phyloP scores from a whole-genome alignment of 1,140 invertebrate species.

The Calosoma granatense region DNA sequence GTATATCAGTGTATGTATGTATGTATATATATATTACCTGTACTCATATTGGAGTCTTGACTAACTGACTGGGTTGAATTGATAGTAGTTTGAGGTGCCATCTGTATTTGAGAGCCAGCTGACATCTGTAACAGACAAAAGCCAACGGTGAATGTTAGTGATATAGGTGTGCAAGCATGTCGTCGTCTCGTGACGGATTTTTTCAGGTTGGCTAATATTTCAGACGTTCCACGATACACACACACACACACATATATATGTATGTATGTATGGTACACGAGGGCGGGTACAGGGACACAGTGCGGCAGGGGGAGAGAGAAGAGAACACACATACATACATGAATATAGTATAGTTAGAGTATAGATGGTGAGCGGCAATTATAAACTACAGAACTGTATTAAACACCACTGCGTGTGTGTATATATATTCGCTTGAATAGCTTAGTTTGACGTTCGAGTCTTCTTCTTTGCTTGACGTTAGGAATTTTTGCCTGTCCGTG shows the following conservation, averaged over 20 bases:
- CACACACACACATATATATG: conserved; percentile 6
- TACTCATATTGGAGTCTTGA: conserved; percentile 94
- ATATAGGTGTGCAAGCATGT: not conserved
- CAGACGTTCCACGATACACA: conserved; percentile 12
- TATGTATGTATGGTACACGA: too few species aligned
- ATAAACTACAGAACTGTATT: too few species aligned
- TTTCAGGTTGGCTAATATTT: conserved; percentile 18
- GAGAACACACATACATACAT: too few species aligned
- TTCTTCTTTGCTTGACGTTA: too few species aligned
- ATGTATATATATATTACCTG: too few species aligned
- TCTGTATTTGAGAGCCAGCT: conserved; percentile 88
- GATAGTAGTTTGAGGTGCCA: conserved; percentile 83
- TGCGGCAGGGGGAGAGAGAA: not conserved
- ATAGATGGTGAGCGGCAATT: not conserved
- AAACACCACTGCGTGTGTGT: too few species aligned
- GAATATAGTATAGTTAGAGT: not conserved
- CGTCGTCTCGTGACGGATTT: conserved; percentile 10
- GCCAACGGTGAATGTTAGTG: not conserved
- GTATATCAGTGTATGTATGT: too few species aligned
- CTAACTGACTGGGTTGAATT: conserved; percentile 77
- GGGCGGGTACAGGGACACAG: too few species aligned
- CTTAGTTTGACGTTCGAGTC: too few species aligned
- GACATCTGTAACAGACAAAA: conserved; percentile 66
- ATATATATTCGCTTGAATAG: too few species aligned
- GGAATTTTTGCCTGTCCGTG: too few species aligned